phyloP scores from a whole-genome alignment of 2,797 vertebrate genomes.

The Gambelia wislizenii region DNA sequence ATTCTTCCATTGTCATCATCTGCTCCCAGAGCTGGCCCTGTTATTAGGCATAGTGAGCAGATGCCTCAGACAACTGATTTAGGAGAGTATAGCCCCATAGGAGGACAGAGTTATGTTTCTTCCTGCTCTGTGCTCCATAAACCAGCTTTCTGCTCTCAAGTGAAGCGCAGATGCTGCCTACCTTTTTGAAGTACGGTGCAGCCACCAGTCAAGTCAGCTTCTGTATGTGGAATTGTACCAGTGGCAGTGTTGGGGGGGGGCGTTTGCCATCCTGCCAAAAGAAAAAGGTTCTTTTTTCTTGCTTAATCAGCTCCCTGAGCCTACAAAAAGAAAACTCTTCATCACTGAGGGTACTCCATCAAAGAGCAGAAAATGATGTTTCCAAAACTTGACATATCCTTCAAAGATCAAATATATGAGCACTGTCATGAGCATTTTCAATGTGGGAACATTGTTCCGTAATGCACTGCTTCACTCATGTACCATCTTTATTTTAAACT shows the following conservation, averaged over 20 bases:
- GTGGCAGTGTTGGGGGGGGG: neutral
- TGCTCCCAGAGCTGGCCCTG: neutral
- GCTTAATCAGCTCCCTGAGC: constrained; percentile 7
- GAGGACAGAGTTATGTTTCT: neutral
- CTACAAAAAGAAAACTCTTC: neutral
- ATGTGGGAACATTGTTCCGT: constrained; percentile 16
- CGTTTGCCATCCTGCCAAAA: neutral
- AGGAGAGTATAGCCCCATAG: neutral
- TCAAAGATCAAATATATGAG: constrained; percentile 47
- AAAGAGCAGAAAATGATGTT: constrained; percentile 36
- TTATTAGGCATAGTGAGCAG: neutral
- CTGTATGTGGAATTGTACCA: neutral
- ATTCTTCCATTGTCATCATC: neutral
- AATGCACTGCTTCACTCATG: constrained; percentile 68
- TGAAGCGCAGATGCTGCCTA: neutral
- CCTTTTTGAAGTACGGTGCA: neutral
- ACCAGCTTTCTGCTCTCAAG: neutral
- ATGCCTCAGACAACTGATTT: neutral
- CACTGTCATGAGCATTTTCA: constrained; percentile 43
- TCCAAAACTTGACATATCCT: constrained; percentile 23
- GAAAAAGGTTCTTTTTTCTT: constrained; percentile 8
- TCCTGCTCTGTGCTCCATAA: neutral
- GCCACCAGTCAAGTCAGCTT: neutral
- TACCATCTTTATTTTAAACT: constrained; percentile 61
- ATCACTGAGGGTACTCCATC: neutral